phyloP scores from a whole-genome alignment of 2,113 vertebrate genomes.

The Rhinoptilus africanus region DNA sequence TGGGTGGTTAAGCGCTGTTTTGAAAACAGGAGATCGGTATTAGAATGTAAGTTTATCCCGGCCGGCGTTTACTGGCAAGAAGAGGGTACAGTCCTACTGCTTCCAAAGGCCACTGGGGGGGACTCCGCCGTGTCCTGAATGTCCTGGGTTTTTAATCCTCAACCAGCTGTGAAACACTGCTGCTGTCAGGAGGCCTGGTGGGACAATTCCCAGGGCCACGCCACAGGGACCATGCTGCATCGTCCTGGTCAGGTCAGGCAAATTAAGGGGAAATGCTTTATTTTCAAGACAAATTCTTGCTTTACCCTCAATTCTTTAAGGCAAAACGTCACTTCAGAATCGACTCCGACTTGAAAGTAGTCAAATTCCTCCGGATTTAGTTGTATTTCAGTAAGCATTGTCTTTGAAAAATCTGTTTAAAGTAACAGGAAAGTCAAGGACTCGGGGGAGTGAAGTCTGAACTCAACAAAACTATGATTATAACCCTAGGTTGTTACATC shows the following conservation, averaged over 20 bases:
- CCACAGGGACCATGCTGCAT: not conserved
- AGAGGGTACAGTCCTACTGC: not conserved
- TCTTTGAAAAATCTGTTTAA: conserved; percentile 78
- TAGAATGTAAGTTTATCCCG: not conserved
- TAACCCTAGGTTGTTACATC: not conserved
- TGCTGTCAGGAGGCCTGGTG: not conserved
- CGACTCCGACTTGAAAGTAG: conserved; percentile 84
- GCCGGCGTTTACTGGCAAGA: not conserved
- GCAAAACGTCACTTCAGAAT: conserved; percentile 92
- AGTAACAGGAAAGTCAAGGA: not conserved
- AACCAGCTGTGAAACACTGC: not conserved
- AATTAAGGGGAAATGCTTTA: not conserved
- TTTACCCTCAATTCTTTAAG: conserved; percentile 94
- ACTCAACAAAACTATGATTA: not conserved
- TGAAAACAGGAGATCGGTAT: not conserved
- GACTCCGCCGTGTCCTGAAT: not conserved
- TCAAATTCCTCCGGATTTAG: conserved; percentile 89
- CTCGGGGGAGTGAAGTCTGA: not conserved
- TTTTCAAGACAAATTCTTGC: not conserved
- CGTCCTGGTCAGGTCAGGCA: not conserved
- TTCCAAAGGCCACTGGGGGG: not conserved
- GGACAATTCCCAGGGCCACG: not conserved
- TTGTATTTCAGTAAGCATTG: conserved; percentile 83
- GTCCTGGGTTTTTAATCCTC: not conserved
- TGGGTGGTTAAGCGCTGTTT: not conserved